A percentile compares a stretch with the other conserved stretches of the same genome.
These are phyloP conservation scores for Conus ventricosus DNA, from an alignment of 1,140 invertebrate genomes.

Conservation along the genomic window DNA sequence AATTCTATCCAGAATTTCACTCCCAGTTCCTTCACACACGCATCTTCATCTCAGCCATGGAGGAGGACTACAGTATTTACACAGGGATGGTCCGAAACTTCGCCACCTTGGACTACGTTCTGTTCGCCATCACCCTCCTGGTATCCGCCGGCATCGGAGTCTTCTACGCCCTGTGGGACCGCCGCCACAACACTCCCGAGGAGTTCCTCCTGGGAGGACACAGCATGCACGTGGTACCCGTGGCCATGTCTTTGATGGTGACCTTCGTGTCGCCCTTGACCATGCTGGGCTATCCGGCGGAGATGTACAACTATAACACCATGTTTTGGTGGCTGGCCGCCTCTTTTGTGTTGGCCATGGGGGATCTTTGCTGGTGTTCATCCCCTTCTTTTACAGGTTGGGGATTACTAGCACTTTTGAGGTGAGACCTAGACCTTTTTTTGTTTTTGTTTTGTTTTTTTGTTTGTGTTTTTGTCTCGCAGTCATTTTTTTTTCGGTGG, in stretches of 20 bases:
- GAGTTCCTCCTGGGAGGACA: constrained; percentile 87
- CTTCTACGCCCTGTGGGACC: constrained; percentile 88
- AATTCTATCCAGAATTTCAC: no score
- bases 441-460: neutral
- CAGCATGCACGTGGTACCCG: constrained; percentile 80
- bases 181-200: constrained; percentile 88
- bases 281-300: constrained; percentile 89
- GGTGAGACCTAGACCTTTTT: constrained; percentile 51
- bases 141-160: constrained; percentile 82
- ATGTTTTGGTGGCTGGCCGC: constrained; percentile 63
- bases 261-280: constrained; percentile 94
- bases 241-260: constrained; percentile 69
- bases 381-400: constrained; percentile 72
- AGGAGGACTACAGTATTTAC: constrained; percentile 54
- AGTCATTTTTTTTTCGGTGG: no score
- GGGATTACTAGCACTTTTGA: constrained; percentile 71
- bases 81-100: constrained; percentile 51
- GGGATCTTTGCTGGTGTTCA: constrained; percentile 59
- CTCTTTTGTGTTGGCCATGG: constrained; percentile 58
- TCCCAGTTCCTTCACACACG: no score
- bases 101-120: constrained; percentile 50
- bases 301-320: constrained; percentile 81
- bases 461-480: no score
- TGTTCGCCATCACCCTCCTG: constrained; percentile 54
- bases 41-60: neutral